Evolutionary conservation across 1,140 invertebrate genomes (phyloP).

Genomic region (Lycorma delicatula): DNA sequence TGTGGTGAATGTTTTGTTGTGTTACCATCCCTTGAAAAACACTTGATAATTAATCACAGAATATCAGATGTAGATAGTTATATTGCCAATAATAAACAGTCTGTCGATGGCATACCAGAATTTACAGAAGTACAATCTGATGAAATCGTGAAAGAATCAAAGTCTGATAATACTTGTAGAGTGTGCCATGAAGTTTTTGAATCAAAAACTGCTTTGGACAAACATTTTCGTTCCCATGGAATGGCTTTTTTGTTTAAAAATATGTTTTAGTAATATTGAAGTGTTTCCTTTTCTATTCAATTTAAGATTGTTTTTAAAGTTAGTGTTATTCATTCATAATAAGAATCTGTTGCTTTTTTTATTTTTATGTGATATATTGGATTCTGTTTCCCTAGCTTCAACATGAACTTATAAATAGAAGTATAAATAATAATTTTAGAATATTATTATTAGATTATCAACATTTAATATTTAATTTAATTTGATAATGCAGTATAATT

Average conservation of each 20-base stretch:
- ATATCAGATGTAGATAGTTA: slow-evolving; percentile 48
- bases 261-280: too few species aligned
- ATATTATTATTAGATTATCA: too few species aligned
- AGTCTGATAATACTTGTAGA: slow-evolving; percentile 51
- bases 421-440: too few species aligned
- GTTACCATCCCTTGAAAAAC: slow-evolving; percentile 51
- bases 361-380: too few species aligned
- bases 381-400: too few species aligned
- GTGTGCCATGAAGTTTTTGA: slow-evolving; percentile 53
- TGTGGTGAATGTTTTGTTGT: slow-evolving; percentile 58
- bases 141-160: slow-evolving; percentile 35
- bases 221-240: slow-evolving; percentile 55
- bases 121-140: slow-evolving; percentile 42
- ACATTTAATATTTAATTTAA: too few species aligned
- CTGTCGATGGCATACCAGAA: slow-evolving; percentile 26
- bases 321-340: too few species aligned
- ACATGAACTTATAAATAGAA: too few species aligned
- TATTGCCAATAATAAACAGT: slow-evolving; percentile 40
- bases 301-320: too few species aligned
- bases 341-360: too few species aligned
- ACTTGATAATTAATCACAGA: slow-evolving; percentile 50
- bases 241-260: slow-evolving; percentile 64
- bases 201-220: slow-evolving; percentile 43
- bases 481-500: too few species aligned
- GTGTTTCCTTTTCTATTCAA: too few species aligned